These are phyloP conservation scores for Thymelicus acteon DNA, from an alignment of 2,888 invertebrate species.

Conservation along the genomic window DNA sequence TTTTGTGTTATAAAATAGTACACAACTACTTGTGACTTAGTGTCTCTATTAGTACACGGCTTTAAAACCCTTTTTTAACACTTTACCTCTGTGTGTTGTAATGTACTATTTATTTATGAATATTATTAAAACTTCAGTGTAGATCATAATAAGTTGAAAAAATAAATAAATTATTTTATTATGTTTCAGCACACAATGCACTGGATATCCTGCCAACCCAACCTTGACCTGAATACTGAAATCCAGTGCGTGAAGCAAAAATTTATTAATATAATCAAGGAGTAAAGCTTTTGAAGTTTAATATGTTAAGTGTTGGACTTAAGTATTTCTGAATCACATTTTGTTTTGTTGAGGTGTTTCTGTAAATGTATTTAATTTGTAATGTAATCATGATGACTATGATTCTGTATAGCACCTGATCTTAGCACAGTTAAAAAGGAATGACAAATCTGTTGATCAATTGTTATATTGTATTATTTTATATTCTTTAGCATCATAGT, in stretches of 20 bases:
- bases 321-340: constrained; percentile 61
- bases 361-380: constrained; percentile 47
- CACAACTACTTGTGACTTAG: too few relatives aligned
- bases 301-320: constrained; percentile 52
- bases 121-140: too few relatives aligned
- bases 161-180: constrained; percentile 43
- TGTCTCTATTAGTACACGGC: too few relatives aligned
- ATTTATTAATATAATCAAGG: constrained; percentile 54
- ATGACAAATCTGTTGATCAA: not conserved
- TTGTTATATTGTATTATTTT: not conserved
- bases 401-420: constrained; percentile 60
- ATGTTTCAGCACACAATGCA: constrained; percentile 74
- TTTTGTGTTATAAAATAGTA: too few relatives aligned
- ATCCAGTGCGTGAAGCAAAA: constrained; percentile 66
- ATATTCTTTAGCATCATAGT: not conserved
- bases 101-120: too few relatives aligned
- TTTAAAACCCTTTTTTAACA: too few relatives aligned
- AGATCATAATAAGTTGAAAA: too few relatives aligned
- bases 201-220: constrained; percentile 67
- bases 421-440: constrained; percentile 60
- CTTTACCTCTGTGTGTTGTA: too few relatives aligned
- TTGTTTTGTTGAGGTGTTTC: constrained; percentile 59
- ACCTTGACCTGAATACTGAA: constrained; percentile 56
- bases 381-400: constrained; percentile 45
- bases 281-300: constrained; percentile 63